phyloP scores from a whole-genome alignment of 2,113 vertebrate species.

The Hippoglossus stenolepis region DNA sequence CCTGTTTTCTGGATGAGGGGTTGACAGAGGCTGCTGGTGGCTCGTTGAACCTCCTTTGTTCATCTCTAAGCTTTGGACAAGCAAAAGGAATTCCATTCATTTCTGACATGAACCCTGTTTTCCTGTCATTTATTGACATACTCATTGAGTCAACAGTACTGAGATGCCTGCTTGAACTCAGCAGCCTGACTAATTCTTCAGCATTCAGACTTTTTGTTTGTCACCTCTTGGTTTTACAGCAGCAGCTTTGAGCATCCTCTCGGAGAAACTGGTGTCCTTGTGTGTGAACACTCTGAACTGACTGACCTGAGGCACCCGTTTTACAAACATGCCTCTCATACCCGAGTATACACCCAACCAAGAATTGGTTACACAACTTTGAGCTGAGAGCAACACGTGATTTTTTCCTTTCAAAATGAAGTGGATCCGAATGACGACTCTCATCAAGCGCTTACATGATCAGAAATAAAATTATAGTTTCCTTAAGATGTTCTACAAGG shows the following conservation, averaged over 20 bases:
- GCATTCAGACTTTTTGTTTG: neutral
- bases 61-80: neutral
- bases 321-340: neutral
- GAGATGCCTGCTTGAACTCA: neutral
- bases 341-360: neutral
- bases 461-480: too few relatives aligned
- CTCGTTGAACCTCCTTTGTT: neutral
- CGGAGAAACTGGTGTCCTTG: neutral
- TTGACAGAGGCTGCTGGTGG: neutral
- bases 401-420: neutral
- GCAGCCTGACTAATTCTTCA: neutral
- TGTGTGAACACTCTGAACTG: constrained; percentile 1
- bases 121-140: neutral
- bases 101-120: neutral
- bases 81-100: neutral
- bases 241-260: neutral
- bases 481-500: too few relatives aligned
- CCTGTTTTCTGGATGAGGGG: neutral
- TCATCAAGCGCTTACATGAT: neutral
- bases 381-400: too few relatives aligned
- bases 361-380: neutral
- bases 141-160: neutral
- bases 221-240: neutral
- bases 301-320: neutral
- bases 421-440: neutral